A percentile compares a stretch with the other conserved stretches of the same genome.
Conservation (phyloP, 2,888 invertebrate genomes). For the Myopa tessellatipennis region DNA sequence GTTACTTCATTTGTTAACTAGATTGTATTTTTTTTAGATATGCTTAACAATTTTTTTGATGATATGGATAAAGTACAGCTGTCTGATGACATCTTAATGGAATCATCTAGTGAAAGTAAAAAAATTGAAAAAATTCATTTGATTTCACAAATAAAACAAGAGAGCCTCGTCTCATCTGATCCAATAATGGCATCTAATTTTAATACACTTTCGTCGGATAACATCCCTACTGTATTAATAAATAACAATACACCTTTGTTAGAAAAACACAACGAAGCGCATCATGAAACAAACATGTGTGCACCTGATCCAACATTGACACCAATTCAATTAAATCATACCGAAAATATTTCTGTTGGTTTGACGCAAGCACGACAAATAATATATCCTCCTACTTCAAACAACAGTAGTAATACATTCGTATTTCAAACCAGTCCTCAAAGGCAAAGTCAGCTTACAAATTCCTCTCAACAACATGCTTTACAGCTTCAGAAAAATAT, state of each 20-base stretch:
- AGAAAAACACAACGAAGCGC: background rate
- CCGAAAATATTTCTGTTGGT: constrained; percentile 45
- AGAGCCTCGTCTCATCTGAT: constrained; percentile 54
- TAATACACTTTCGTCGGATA: constrained; percentile 46
- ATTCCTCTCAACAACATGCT: constrained; percentile 40
- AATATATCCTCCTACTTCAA: constrained; percentile 42
- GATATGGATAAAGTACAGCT: constrained; percentile 62
- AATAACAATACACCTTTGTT: background rate
- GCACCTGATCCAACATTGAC: background rate
- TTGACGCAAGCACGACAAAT: constrained; percentile 39
- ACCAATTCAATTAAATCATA: constrained; percentile 45
- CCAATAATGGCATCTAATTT: constrained; percentile 61
- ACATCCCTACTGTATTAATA: constrained; percentile 14
- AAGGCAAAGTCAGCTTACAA: constrained; percentile 47
- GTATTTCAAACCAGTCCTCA: constrained; percentile 55
- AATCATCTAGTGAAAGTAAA: constrained; percentile 52
- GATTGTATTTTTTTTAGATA: constrained; percentile 50
- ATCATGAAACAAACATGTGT: background rate
- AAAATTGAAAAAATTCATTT: constrained; percentile 52
- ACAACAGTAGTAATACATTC: constrained; percentile 49
- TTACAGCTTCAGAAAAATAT: constrained; percentile 56
- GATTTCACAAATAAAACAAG: constrained; percentile 54
- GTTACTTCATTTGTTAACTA: too few species aligned
- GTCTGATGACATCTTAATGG: constrained; percentile 54
- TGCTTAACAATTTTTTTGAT: constrained; percentile 62